Evolutionary conservation across 2,888 invertebrate species (phyloP), one percentile per base, ranked within the genome.

Genomic region (Eulithis prunata): DNA sequence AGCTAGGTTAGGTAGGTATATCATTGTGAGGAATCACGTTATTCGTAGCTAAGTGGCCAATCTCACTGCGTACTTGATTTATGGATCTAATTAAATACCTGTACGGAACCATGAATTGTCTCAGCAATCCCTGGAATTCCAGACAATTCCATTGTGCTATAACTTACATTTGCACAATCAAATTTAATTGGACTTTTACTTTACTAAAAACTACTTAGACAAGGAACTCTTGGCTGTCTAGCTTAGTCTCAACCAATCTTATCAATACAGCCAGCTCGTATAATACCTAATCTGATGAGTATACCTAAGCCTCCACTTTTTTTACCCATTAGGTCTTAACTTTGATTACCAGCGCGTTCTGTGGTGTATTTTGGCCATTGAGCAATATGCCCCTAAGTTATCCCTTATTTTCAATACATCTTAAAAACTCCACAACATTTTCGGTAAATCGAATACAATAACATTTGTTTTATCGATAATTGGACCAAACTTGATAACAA

Each of bases 11-110:
- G 49, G 21, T 49, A 71, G 71, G 66, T 74, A 77, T 71, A 73
- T 68, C 75, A 76, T 73, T 69, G 70, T 76, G 72, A 70, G 68
- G 70, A 70, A 74, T 74, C 71, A 63, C 76, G 75, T 72, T 77
- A 78, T 76, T 74, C 79, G 76, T 75, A 81, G 77, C 78, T 77
- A 78, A 79, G 78, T 78, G 79, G 79, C 77, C 80, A 80, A 79
- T 81, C 78, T 81, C 77, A 75, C 76, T 77, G 80, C 79, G 78
- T 74, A 73, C 78, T 80, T 86, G 87, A 89, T 88, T 89, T 88
- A 88, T 87, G 76, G 83, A 78, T 84, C 84, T 87, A 89, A 89
- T 89, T 88, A 88, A 87, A 88, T 86, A 84, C 84, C 85, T 85
- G 80, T 81, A 83, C 78, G 80, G 80, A 79, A 80, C 82, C 84